phyloP scores from a whole-genome alignment of 1,140 invertebrate genomes.

The Meloidogyne chitwoodi region DNA sequence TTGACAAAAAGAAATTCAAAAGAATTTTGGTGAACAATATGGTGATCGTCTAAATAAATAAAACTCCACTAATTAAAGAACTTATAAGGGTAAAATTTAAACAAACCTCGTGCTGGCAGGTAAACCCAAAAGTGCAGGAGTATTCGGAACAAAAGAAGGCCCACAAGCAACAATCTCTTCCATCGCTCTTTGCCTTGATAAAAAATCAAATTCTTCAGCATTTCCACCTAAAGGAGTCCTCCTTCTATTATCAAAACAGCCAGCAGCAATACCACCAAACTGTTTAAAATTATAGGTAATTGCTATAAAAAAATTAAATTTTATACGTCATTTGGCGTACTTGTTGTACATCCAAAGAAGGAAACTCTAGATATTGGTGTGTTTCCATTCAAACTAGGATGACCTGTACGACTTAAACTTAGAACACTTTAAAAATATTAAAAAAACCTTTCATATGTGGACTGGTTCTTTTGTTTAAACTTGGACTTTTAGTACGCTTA shows the following conservation, averaged over 20 bases:
- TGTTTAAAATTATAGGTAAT: background rate
- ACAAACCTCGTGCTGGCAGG: background rate
- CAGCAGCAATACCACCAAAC: background rate
- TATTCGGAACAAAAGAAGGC: background rate
- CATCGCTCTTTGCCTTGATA: background rate
- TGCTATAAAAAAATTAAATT: background rate
- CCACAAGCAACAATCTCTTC: background rate
- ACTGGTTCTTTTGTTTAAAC: background rate
- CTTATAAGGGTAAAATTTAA: background rate
- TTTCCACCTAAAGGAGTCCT: background rate
- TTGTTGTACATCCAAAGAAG: slow-evolving; percentile 10
- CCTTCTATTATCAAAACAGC: background rate
- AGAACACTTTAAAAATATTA: background rate
- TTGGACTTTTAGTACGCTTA: slow-evolving; percentile 12
- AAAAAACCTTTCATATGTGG: slow-evolving; percentile 2
- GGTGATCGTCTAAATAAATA: background rate
- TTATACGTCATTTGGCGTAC: slow-evolving; percentile 5
- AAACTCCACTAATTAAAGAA: background rate
- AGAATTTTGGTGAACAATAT: background rate
- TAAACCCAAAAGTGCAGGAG: background rate
- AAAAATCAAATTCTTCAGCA: background rate
- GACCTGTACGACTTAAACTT: background rate
- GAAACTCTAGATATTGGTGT: slow-evolving; percentile 4
- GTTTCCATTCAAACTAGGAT: slow-evolving; percentile 13
- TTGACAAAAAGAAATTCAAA: background rate